phyloP scores from a whole-genome alignment of 1,140 invertebrate species.

The Nasonia longicornis region DNA sequence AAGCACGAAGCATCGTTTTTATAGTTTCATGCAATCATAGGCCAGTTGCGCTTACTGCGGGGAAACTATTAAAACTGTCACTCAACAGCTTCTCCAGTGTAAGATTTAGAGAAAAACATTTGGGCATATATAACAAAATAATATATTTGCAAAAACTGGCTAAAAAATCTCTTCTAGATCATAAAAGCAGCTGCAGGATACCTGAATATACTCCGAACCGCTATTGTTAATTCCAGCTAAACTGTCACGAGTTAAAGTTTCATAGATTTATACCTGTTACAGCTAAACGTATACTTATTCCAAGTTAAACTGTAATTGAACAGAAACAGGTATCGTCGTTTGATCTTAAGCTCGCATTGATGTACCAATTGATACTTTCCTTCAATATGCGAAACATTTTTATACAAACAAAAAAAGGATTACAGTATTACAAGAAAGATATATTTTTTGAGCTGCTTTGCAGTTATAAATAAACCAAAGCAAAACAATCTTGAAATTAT shows the following conservation, averaged over 20 bases:
- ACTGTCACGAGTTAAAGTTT: not conserved
- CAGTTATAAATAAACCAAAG: too few species aligned
- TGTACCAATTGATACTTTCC: too few species aligned
- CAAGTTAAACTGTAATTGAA: too few species aligned
- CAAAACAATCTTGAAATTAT: too few species aligned
- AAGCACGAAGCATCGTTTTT: constrained; percentile 46
- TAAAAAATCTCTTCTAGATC: not conserved
- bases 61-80: constrained; percentile 49
- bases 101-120: not conserved
- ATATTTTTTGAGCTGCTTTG: too few species aligned
- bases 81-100: constrained; percentile 51
- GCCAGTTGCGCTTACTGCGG: constrained; percentile 49
- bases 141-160: not conserved
- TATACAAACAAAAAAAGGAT: too few species aligned
- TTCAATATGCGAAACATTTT: too few species aligned
- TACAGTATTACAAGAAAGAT: too few species aligned
- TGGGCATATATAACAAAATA: not conserved
- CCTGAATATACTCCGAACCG: constrained; percentile 27
- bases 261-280: too few species aligned
- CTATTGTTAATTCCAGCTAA: not conserved
- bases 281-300: too few species aligned
- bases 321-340: too few species aligned
- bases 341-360: too few species aligned
- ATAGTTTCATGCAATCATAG: constrained; percentile 47
- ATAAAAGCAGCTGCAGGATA: constrained; percentile 30